Percentiles rank a stretch among this genome's conserved stretches.
Evolutionary conservation across 2,888 invertebrate species (phyloP).

Genomic region (Noctua janthina): DNA sequence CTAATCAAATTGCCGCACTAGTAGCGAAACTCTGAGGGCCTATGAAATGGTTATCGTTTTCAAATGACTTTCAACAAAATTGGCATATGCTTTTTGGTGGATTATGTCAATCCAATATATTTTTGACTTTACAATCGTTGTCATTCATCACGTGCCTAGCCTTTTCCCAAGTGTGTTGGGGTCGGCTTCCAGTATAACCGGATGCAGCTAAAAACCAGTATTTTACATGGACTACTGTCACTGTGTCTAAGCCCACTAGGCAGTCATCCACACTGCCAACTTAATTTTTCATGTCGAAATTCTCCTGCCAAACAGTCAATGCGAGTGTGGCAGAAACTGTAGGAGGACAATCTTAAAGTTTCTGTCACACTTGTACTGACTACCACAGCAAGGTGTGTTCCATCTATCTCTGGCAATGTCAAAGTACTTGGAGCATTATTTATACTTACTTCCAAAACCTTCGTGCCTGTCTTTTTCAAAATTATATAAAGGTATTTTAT

Average conservation of each 20-base stretch:
- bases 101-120: neutral
- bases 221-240: neutral
- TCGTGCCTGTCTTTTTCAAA: neutral
- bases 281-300: neutral
- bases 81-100: neutral
- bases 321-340: no score
- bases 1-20: neutral
- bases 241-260: neutral
- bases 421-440: neutral
- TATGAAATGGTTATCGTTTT: neutral
- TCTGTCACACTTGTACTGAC: neutral
- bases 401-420: neutral
- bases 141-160: neutral
- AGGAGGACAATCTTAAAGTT: neutral
- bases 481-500: no score
- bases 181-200: no score
- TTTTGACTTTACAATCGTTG: neutral
- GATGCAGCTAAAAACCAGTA: no score
- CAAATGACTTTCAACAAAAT: neutral
- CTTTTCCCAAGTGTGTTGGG: no score
- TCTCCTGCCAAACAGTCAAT: neutral
- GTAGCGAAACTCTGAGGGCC: neutral
- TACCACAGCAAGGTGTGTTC: neutral
- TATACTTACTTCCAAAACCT: neutral
- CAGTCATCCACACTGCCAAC: neutral